Evolutionary conservation across 2,888 invertebrate species (phyloP), one percentile per base, ranked within the genome.

Genomic region (Pammene aurita): DNA sequence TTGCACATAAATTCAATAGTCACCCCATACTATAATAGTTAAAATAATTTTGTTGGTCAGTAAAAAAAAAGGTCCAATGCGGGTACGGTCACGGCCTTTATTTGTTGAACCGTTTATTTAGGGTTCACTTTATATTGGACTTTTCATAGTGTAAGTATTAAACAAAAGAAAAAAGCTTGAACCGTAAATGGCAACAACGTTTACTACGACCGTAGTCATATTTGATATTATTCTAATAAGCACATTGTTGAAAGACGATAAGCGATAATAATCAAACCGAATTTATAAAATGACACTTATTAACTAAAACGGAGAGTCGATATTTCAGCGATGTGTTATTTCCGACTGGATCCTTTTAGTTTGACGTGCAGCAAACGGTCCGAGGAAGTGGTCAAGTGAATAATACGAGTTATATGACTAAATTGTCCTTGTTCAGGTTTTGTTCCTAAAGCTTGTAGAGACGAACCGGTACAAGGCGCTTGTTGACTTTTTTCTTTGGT

Each of bases 301-400:
- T 34, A 4, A 0, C 2, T 26, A 14, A 44, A 44, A 58, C 26
- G 44, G n/a, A 44, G 44, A 34, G 58, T 44, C 58, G 44, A 58
- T 44, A n/a, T 34, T 44, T 14, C 26, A 58, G 10, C 13, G 42
- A 44, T n/a, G 26, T 14, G 14, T 7, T 26, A 10, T 5, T 9
- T 9, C 13, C 9, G n/a, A 9, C 14, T 56, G 41, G 41, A 18
- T 41, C 42, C 57, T 57, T 7, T 41, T 44, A 26, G 42, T 7
- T 42, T n/a, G 26, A 14, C 34, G 58, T 34, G 26, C 44, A 14
- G 58, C 60, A 46, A 61, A 42, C 46, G 52, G 41, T 4, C 5
- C 69, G 75, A 87, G 89, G 88, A 88, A 84, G 84, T 80, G 67
- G 72, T 84, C 84, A 86, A 86, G 84, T 80, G 84, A 84, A 83